Conservation (phyloP, 2,888 invertebrate genomes). For the Diarsia rubi region DNA sequence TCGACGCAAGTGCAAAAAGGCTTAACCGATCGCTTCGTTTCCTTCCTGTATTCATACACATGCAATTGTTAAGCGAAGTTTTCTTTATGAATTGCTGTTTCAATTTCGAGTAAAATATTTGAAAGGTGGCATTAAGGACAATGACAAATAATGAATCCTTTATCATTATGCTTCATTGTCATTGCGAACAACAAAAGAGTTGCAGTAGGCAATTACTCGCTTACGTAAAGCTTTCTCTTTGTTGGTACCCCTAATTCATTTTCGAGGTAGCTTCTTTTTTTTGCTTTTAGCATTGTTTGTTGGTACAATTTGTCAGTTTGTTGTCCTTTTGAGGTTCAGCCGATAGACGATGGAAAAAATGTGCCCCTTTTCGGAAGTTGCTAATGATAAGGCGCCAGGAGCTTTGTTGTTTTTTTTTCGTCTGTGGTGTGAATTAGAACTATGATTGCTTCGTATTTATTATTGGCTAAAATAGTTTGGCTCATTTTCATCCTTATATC, state of each 20-base stretch:
- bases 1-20: constrained; percentile 47
- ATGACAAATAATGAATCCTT: constrained; percentile 67
- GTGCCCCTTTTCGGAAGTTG: constrained; percentile 86
- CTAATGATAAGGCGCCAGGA: constrained; percentile 90
- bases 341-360: constrained; percentile 84
- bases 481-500: constrained; percentile 67
- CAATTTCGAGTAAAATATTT: constrained; percentile 69
- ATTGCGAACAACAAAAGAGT: constrained; percentile 70
- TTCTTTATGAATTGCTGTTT: constrained; percentile 64
- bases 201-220: constrained; percentile 74
- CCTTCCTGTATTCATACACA: constrained; percentile 58
- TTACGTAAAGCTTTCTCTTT: constrained; percentile 78
- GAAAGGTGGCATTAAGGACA: constrained; percentile 70
- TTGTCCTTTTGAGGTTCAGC: constrained; percentile 83
- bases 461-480: constrained; percentile 35
- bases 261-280: constrained; percentile 71
- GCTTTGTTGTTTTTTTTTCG: constrained; percentile 81
- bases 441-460: constrained; percentile 65
- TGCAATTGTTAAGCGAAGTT: constrained; percentile 65
- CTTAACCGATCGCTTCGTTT: constrained; percentile 46
- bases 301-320: constrained; percentile 88
- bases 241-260: constrained; percentile 75
- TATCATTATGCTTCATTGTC: constrained; percentile 67
- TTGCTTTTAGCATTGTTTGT: constrained; percentile 81
- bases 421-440: constrained; percentile 79